Evolutionary conservation across 1,140 invertebrate genomes (phyloP), one percentile per base, ranked within the genome.

Genomic region (Cecropterus lyciades): DNA sequence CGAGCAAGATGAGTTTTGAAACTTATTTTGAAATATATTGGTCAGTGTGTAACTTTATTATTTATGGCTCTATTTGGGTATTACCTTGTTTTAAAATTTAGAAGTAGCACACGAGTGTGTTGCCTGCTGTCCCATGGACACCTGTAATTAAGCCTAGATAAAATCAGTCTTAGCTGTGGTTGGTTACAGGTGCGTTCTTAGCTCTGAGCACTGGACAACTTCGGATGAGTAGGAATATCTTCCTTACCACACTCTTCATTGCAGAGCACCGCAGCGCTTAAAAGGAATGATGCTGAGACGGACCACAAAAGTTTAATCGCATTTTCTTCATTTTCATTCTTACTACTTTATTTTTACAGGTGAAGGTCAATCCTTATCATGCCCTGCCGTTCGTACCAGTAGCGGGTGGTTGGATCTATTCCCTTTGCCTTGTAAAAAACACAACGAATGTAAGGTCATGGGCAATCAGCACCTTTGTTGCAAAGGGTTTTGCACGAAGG

Each of bases 361-460:
- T 51, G 27, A 74, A 11, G 66, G 75, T 10, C 89, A 92, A 57
- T 82, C 86, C 3, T 55, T 92, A 15, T 77, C 76, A 43, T 92
- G 89, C 49, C 89, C 89, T 0, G 80, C 84, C 9, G 87, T 91
- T 9, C 83, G 88, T 15, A 91, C 87, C 5, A 89, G 73, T 24
- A 92, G 89, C 68, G 88, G 89, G 9, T 92, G 89, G 89, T 66
- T 92, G 65, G 92, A 93, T 56, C 73, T 92, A 40, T 93, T 93
- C 56, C 92, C 92, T 5, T 72, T 93, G 51, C 92, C 92, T 1
- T 93, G 92, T 69, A 72, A 55, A n/a, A 85, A 88, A 64, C 76
- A 85, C 59, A 71, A 77, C 3, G 91, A 93, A 60, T 93, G 92
- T 74, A 70, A 75, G 24, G 75, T 92, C 5, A 92, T 93, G 92